Evolutionary conservation across 53 echinoderm and acorn worm genomes (phyloP), one percentile per base, ranked within the genome.

Genomic region (Antedon mediterranea): DNA sequence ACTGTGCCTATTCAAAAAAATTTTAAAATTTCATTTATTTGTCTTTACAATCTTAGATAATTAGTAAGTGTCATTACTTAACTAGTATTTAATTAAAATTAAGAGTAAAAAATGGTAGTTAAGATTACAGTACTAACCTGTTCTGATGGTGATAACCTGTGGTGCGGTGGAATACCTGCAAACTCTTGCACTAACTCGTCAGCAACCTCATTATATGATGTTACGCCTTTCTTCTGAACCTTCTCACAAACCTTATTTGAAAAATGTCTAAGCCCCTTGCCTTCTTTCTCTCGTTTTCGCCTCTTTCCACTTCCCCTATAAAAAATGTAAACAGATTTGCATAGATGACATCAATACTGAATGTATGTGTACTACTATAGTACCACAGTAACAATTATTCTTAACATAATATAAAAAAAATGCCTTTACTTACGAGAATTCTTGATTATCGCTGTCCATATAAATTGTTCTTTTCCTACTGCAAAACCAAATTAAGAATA

Each of bases 221-320:
- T 98, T 3, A 93, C 85, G 13, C 92, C 92, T 82, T 98, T 98
- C 81, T 90, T 85, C 76, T 98, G 92, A 20, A 98, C 98, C 71
- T 98, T 98, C 79, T 98, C 98, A 70, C 98, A 98, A 32, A 98
- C 98, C 43, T 98, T 98, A 92, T 93, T 98, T 13, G 98, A 98
- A 73, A 98, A 98, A 33, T 98, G 98, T 11, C 98, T 73, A 6
- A 98, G 92, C 9, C 98, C 98, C 71, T 98, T 98, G 44, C 92
- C 88, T 79, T 92, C 98, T 37, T 98, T 98, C 77, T 98, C 92
- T 37, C 88, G 84, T 84, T 84, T 88, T 84, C 93, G 91, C 72
- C 91, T 80, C 73, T 91, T 93, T n/a, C 79, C 84, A 3, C 80
- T 77, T 28, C 57, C 57, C 26, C 57, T 57, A 3, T 18, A 23